Percentiles rank a stretch among this genome's conserved stretches.
phyloP scores from a whole-genome alignment of 2,888 invertebrate species.

The Chydorus sphaericus region DNA sequence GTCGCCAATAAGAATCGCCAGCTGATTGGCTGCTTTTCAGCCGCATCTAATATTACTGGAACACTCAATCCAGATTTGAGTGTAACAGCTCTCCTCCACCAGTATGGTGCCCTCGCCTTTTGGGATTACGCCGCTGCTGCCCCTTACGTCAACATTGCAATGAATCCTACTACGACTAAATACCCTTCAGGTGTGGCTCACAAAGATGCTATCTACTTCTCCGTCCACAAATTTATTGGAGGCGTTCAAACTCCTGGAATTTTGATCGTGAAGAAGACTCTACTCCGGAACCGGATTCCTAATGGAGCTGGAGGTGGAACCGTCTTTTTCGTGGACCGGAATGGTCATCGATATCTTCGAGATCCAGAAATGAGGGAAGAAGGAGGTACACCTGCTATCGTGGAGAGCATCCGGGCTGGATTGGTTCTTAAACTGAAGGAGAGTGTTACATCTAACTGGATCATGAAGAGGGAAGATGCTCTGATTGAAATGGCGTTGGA shows the following conservation, averaged over 20 bases:
- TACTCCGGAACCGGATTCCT: constrained; percentile 34
- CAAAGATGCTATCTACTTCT: constrained; percentile 79
- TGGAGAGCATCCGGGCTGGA: constrained; percentile 69
- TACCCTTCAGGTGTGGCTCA: constrained; percentile 50
- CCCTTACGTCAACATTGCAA: constrained; percentile 60
- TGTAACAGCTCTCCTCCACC: constrained; percentile 63
- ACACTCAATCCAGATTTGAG: constrained; percentile 69
- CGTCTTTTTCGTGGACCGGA: constrained; percentile 37
- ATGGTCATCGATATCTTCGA: constrained; percentile 36
- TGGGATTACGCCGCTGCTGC: constrained; percentile 81
- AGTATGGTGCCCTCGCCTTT: constrained; percentile 64
- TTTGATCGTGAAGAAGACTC: constrained; percentile 44
- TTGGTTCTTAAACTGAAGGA: constrained; percentile 73
- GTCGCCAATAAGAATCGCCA: constrained; percentile 39
- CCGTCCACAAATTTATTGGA: constrained; percentile 79
- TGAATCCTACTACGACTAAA: constrained; percentile 63
- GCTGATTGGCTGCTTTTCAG: constrained; percentile 71
- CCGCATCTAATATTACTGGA: constrained; percentile 78
- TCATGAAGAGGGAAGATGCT: constrained; percentile 37
- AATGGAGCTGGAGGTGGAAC: constrained; percentile 39
- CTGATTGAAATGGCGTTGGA: constrained; percentile 19
- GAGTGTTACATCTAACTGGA: constrained; percentile 55
- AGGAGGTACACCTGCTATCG: constrained; percentile 53
- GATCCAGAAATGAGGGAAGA: constrained; percentile 53
- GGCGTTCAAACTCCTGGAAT: constrained; percentile 72